phyloP scores from a whole-genome alignment of 2,113 vertebrate species.

The Seriola dumerili region DNA sequence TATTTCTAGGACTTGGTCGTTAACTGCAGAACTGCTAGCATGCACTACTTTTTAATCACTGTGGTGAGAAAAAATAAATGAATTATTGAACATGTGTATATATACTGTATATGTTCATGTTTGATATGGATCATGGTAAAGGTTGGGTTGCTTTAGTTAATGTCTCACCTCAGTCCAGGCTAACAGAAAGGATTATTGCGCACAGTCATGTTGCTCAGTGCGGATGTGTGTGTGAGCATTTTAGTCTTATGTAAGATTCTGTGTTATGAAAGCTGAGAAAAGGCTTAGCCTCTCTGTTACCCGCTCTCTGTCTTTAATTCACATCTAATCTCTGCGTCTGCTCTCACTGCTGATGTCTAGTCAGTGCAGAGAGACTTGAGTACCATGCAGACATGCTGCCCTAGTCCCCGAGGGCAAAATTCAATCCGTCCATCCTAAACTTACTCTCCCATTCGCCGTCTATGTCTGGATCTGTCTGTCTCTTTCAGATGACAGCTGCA shows the following conservation, averaged over 20 bases:
- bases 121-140: background rate
- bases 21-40: background rate
- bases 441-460: background rate
- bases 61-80: background rate
- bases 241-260: slow-evolving; percentile 32
- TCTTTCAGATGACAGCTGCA: background rate
- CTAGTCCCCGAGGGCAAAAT: slow-evolving; percentile 16
- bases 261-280: slow-evolving; percentile 34
- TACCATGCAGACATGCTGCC: slow-evolving; percentile 12
- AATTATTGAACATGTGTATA: background rate
- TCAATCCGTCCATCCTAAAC: background rate
- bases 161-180: background rate
- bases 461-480: background rate
- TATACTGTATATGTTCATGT: background rate
- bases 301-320: background rate
- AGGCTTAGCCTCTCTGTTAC: background rate
- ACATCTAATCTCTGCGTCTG: background rate
- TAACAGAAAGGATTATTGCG: background rate
- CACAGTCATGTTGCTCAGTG: background rate
- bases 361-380: background rate
- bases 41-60: background rate
- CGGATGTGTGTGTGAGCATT: slow-evolving; percentile 1
- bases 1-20: background rate
- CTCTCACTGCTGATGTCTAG: slow-evolving; percentile 2
- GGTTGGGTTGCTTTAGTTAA: background rate